phyloP scores from a whole-genome alignment of 2,888 invertebrate species.

The Dione vanillae region DNA sequence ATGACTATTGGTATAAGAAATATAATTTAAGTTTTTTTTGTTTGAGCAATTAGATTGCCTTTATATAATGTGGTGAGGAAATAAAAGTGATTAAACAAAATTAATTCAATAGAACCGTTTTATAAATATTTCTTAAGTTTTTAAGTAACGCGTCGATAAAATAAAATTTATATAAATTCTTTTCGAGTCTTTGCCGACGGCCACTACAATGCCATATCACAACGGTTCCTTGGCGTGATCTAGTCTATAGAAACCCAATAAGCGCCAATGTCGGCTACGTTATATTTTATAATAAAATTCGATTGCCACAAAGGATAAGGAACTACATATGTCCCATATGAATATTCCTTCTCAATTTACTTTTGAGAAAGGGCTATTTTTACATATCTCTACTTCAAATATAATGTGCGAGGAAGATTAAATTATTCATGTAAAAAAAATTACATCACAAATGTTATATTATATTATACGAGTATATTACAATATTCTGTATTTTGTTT shows the following conservation, averaged over 20 bases:
- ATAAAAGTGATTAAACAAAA: neutral
- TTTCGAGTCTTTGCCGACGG: conserved; percentile 5
- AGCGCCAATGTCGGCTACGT: conserved; percentile 39
- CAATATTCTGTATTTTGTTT: too few species aligned
- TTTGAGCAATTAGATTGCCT: too few species aligned
- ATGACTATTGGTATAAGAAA: neutral
- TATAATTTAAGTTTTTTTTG: neutral
- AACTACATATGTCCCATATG: conserved; percentile 14
- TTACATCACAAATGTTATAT: too few species aligned
- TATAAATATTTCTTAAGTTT: too few species aligned
- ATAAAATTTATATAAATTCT: neutral
- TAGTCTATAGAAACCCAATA: conserved; percentile 44
- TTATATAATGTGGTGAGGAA: neutral
- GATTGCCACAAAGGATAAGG: conserved; percentile 33
- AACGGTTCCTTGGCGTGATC: conserved; percentile 34
- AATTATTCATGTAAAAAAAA: conserved; percentile 5
- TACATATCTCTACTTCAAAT: conserved; percentile 16
- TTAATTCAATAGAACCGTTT: too few species aligned
- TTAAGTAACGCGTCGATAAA: too few species aligned
- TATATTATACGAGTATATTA: too few species aligned
- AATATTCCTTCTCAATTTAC: conserved; percentile 15
- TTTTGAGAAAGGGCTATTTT: conserved; percentile 6
- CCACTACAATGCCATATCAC: neutral
- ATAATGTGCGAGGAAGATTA: conserved; percentile 12
- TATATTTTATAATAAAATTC: conserved; percentile 45